Conservation (phyloP, 1,140 invertebrate species). For the Cydia strobilella region DNA sequence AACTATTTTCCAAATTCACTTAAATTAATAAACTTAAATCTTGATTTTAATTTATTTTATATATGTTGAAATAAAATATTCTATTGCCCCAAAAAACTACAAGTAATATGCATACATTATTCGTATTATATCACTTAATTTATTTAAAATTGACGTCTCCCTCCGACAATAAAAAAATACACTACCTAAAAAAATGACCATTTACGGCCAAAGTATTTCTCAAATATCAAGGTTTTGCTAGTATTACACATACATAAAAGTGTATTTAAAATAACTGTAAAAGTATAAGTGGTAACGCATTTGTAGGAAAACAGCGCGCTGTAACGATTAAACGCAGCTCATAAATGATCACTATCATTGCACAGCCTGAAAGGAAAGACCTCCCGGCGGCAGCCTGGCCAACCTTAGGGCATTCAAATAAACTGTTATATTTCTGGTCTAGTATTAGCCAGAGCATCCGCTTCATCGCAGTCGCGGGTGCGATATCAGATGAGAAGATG, state of each 20-base stretch:
- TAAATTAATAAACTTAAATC: too few relatives aligned
- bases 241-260: not conserved
- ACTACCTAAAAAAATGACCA: too few relatives aligned
- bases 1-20: too few relatives aligned
- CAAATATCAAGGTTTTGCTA: too few relatives aligned
- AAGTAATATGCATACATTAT: too few relatives aligned
- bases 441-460: conserved; percentile 24
- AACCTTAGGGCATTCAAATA: conserved; percentile 29
- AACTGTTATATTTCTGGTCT: conserved; percentile 31
- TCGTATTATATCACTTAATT: too few relatives aligned
- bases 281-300: not conserved
- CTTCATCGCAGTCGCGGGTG: conserved; percentile 25
- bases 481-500: conserved; percentile 22
- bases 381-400: conserved; percentile 13
- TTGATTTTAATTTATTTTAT: too few relatives aligned
- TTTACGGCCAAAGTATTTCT: too few relatives aligned
- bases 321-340: conserved; percentile 20
- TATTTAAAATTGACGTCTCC: too few relatives aligned
- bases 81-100: too few relatives aligned
- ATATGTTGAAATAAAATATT: too few relatives aligned
- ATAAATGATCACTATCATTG: conserved; percentile 24
- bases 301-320: not conserved
- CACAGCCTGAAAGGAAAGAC: conserved; percentile 26
- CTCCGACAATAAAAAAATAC: too few relatives aligned
- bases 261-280: not conserved